These are phyloP conservation scores for Idaea dimidiata DNA, from an alignment of 2,888 invertebrate genomes.

Conservation along the genomic window DNA sequence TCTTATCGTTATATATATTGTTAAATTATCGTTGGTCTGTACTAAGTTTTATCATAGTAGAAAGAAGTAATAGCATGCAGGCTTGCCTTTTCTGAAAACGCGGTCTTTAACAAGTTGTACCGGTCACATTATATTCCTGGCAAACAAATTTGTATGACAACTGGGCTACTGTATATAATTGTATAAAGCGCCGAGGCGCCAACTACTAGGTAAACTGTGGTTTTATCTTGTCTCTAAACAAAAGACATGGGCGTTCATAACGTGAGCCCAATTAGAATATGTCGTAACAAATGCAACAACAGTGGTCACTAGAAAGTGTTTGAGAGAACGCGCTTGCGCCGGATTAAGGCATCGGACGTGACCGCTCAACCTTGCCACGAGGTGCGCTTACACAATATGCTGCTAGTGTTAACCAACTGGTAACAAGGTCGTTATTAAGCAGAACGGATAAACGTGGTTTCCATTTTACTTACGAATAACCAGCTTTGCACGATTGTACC, in stretches of 20 bases:
- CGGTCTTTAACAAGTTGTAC: no score
- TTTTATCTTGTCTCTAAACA: background rate
- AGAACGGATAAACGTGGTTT: conserved; percentile 33
- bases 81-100: no score
- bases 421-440: conserved; percentile 38
- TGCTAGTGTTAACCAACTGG: conserved; percentile 35
- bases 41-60: background rate
- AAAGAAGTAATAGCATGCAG: no score
- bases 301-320: conserved; percentile 50
- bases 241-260: conserved; percentile 23
- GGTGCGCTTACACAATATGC: conserved; percentile 44
- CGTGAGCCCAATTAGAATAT: conserved; percentile 29
- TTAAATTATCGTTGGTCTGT: conserved; percentile 7
- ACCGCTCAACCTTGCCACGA: conserved; percentile 35
- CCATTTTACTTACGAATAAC: conserved; percentile 9
- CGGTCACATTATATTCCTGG: no score
- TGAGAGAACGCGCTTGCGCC: conserved; percentile 35
- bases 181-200: no score
- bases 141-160: no score
- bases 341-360: conserved; percentile 43
- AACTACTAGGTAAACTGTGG: no score
- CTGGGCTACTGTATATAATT: no score
- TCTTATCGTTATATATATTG: no score
- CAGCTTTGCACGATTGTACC: conserved; percentile 4
- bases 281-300: conserved; percentile 44